Conservation (phyloP, 2,888 invertebrate genomes). For the Melolontha melolontha region DNA sequence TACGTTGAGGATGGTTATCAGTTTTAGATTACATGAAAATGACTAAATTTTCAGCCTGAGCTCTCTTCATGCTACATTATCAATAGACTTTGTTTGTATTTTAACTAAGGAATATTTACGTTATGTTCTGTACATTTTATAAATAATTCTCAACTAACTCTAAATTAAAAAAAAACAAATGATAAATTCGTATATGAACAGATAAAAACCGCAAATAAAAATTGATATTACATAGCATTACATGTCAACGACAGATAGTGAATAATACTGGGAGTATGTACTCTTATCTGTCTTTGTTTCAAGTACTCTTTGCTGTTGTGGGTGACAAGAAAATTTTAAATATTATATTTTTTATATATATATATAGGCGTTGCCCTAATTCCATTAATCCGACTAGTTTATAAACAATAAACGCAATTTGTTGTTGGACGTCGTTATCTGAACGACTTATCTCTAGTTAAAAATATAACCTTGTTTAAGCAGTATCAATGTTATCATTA, state of each 20-base stretch:
- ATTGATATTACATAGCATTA: constrained; percentile 12
- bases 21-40: too few relatives aligned
- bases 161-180: too few relatives aligned
- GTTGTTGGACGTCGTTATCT: not conserved
- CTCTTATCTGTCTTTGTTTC: too few relatives aligned
- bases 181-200: too few relatives aligned
- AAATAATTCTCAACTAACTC: too few relatives aligned
- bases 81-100: too few relatives aligned
- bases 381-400: constrained; percentile 4
- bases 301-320: not conserved
- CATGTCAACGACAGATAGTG: constrained; percentile 31
- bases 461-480: constrained; percentile 18
- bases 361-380: not conserved
- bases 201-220: too few relatives aligned
- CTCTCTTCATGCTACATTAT: too few relatives aligned
- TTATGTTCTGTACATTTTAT: too few relatives aligned
- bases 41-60: too few relatives aligned
- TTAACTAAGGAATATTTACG: too few relatives aligned
- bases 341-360: not conserved
- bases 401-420: constrained; percentile 5
- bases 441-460: constrained; percentile 1
- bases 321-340: constrained; percentile 10
- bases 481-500: constrained; percentile 13
- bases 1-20: too few relatives aligned
- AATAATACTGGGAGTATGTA: not conserved